phyloP scores from a whole-genome alignment of 2,113 vertebrate genomes.

The Thymallus thymallus region DNA sequence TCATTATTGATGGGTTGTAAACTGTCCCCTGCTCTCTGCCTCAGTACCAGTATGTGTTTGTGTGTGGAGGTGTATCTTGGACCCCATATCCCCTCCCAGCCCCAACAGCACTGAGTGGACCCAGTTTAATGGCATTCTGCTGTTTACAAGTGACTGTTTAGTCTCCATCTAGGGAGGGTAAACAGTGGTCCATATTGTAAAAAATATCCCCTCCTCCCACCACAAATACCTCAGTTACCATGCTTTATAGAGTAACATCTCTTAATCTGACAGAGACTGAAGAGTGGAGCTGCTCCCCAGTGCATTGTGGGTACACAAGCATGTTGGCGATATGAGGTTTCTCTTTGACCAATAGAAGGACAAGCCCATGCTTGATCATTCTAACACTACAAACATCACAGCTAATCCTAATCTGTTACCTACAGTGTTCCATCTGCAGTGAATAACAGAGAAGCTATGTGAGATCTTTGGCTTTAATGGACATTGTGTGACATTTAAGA shows the following conservation, averaged over 20 bases:
- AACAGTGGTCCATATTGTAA: conserved; percentile 37
- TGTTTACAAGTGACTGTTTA: conserved; percentile 48
- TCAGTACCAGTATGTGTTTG: not conserved
- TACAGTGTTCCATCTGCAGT: not conserved
- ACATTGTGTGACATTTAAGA: conserved; percentile 11
- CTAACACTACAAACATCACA: not conserved
- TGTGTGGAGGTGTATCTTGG: conserved; percentile 1
- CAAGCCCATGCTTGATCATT: conserved; percentile 9
- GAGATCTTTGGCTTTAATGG: not conserved
- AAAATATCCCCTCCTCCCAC: conserved; percentile 1
- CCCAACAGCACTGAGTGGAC: conserved; percentile 7
- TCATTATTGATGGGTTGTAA: not conserved
- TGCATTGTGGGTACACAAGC: conserved; percentile 35
- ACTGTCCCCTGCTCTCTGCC: not conserved
- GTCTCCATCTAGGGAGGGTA: conserved; percentile 36
- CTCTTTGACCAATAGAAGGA: conserved; percentile 17
- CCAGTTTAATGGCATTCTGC: conserved; percentile 43
- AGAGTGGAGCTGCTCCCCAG: conserved; percentile 22
- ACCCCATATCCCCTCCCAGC: conserved; percentile 11
- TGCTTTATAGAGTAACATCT: conserved; percentile 44
- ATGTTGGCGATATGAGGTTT: conserved; percentile 27
- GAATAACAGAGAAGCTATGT: not conserved
- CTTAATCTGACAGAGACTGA: conserved; percentile 37
- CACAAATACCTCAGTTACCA: conserved; percentile 24
- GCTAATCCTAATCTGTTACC: not conserved